Percentiles rank a stretch among this genome's conserved stretches.
Evolutionary conservation across 2,888 invertebrate species (phyloP).

Genomic region (Eledone cirrhosa): DNA sequence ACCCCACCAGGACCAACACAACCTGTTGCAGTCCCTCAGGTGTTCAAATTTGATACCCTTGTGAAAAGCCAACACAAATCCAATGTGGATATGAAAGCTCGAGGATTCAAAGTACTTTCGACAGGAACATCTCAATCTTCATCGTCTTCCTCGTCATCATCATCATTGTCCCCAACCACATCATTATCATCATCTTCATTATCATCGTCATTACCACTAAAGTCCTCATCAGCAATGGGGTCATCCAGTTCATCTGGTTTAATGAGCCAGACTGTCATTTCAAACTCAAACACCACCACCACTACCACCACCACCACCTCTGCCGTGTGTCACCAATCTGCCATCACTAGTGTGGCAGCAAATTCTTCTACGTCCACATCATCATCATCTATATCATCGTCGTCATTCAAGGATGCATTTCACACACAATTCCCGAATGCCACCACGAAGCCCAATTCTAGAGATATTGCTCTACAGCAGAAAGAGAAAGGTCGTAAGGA

Average conservation of each 20-base stretch:
- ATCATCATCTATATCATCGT: neutral
- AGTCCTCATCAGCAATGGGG: too few relatives aligned
- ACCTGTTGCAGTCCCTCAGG: neutral
- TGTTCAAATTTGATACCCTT: neutral
- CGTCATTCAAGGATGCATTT: neutral
- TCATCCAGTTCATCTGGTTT: too few relatives aligned
- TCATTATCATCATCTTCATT: neutral
- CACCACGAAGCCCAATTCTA: neutral
- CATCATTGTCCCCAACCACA: neutral
- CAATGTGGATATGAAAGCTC: neutral
- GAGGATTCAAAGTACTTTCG: slow-evolving; percentile 5
- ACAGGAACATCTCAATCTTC: neutral
- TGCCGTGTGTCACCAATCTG: too few relatives aligned
- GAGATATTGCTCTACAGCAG: neutral
- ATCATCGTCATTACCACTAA: too few relatives aligned
- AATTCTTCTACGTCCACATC: too few relatives aligned
- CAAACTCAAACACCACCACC: neutral
- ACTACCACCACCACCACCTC: neutral
- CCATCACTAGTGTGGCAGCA: too few relatives aligned
- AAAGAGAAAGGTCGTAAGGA: slow-evolving; percentile 20
- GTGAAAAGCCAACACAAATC: neutral
- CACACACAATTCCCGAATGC: neutral
- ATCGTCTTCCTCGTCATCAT: neutral
- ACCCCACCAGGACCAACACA: neutral
- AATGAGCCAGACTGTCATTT: too few relatives aligned